Evolutionary conservation across 2,113 vertebrate genomes (phyloP), one percentile per base, ranked within the genome.

Genomic region (Australoheros scitulus): DNA sequence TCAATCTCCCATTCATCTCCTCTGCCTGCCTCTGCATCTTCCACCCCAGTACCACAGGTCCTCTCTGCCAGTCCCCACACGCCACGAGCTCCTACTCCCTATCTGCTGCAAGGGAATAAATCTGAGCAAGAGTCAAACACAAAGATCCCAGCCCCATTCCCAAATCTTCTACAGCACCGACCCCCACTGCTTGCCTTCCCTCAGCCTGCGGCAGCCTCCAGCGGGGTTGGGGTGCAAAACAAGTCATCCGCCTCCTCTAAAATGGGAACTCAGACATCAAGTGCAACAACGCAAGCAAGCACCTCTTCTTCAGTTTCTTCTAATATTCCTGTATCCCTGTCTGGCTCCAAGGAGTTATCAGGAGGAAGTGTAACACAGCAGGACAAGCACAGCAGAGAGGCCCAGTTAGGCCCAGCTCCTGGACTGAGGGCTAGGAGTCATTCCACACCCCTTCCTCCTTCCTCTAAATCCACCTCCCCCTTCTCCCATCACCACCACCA

Each of bases 61-160:
- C 92, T 96, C 5, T 96, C 95, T 20, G 84, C 95, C 58, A 96
- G 95, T 59, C 95, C 96, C 3, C 95, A 96, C 85, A 95, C 96
- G 1, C 95, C 96, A 18, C 92, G 96, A 20, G 95, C 95, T 17
- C 95, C 95, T n/a, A 96, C 95, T 59, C 95, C 95, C 17, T 96
- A 95, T 84, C 89, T 96, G 76, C 90, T 95, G 56, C 95, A 94
- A 14, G 95, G 95, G 36, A 92, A 74, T 82, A 96, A 95, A 84
- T 90, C 91, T 0, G 95, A 96, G 77, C 22, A 87, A 0, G 96
- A 96, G 64, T 87, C 93, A 55, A 94, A 91, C 89, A 96, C 94
- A 2, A 97, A 97, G 88, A 98, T 98, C 86, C 97, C 97, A 0
- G 96, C 97, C 0, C 97, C 97, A 14, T 98, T 98, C 87, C 97